Percentiles rank a stretch among this genome's conserved stretches.
Evolutionary conservation across 2,113 vertebrate genomes (phyloP).

Genomic region (Megaleporinus macrocephalus): DNA sequence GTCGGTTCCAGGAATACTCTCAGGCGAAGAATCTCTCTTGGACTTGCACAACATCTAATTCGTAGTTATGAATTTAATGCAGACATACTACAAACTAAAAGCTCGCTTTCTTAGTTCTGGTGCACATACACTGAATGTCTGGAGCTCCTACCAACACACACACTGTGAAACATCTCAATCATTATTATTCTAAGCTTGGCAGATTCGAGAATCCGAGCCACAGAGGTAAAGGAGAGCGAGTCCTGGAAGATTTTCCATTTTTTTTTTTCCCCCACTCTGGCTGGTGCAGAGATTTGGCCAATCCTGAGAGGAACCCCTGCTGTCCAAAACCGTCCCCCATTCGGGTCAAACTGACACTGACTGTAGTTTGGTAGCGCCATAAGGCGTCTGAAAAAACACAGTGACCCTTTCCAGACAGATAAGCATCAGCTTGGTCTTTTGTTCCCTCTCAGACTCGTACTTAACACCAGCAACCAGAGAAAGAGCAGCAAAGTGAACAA

Average conservation of each 20-base stretch:
- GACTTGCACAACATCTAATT: no score
- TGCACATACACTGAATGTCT: no score
- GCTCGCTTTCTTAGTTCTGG: no score
- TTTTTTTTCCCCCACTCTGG: not conserved
- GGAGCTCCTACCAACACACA: no score
- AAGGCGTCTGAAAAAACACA: not conserved
- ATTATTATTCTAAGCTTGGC: not conserved
- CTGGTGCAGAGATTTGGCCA: not conserved
- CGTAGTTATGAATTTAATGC: no score
- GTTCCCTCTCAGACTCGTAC: not conserved
- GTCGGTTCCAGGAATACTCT: no score
- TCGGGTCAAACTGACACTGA: not conserved
- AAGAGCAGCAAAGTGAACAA: not conserved
- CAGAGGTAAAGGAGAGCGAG: not conserved
- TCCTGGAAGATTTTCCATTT: not conserved
- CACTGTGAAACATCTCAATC: no score
- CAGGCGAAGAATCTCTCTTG: no score
- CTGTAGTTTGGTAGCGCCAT: constrained; percentile 1
- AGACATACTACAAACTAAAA: no score
- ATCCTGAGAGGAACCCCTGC: not conserved
- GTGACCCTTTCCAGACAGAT: constrained; percentile 24
- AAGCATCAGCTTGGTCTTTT: constrained; percentile 10
- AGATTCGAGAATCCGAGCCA: not conserved
- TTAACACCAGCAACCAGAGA: constrained; percentile 4
- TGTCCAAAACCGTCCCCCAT: not conserved